Evolutionary conservation across 2,113 vertebrate species (phyloP), one percentile per base, ranked within the genome.

Genomic region (Ailuropoda melanoleuca): DNA sequence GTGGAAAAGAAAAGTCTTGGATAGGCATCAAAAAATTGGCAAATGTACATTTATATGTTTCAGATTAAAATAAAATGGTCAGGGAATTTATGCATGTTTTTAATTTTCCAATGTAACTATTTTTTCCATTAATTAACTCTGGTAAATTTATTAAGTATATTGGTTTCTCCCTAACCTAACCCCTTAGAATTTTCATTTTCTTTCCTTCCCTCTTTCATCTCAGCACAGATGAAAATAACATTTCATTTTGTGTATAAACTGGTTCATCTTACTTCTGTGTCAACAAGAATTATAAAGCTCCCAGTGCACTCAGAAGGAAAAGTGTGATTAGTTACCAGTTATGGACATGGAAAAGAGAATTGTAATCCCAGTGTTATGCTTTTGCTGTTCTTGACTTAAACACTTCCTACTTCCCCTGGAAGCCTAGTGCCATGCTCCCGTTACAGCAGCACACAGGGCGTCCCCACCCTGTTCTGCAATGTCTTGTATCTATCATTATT

Each of bases 21-120:
- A 2, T 88, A 3, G 8, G n/a, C 19, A 77, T 58, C 23, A 53
- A 90, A 56, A 95, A 21, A 39, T 26, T 43, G 31, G 84, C 60
- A 58, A 84, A 64, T 74, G 2, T 83, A 72, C 4, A 55, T 46
- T 74, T 70, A 39, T 90, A 62, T 34, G 4, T 53, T 88, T 92
- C 26, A 58, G 2, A 10, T 82, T 93, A 85, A 64, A 95, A 39
- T 58, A 77, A 91, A 87, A 55, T 85, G 23, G 6, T 72, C 91
- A 19, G 8, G 8, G 1, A 6, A 64, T 72, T 91, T 77, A 70
- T 64, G 5, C 7, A 78, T 66, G 84, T 90, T 96, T 92, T 82
- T 85, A 74, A 62, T 80, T 85, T 8, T 48, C 6, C 39, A 81
- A 9, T 56, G 23, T 86, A 74, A 37, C 1, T 56, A 1, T 6